Evolutionary conservation across 2,797 vertebrate genomes (phyloP), one percentile per base, ranked within the genome.

Genomic region (Pteropus rufus): DNA sequence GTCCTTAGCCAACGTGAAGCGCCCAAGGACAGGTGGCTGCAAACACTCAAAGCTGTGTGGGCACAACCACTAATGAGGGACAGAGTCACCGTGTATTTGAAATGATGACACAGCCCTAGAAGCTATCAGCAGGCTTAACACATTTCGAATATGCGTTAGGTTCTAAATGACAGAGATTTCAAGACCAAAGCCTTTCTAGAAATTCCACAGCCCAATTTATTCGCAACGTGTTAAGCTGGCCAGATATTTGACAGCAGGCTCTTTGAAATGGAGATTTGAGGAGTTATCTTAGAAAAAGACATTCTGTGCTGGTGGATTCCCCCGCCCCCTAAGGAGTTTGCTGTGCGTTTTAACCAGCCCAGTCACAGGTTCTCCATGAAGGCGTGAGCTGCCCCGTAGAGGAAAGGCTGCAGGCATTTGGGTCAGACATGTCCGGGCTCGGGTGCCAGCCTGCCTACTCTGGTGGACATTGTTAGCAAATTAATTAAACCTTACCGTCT

Each of bases 241-340:
- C 39, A 44, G 49, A 4, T 62, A 12, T 67, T 46, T 69, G 31
- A 89, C 73, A 36, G 85, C 24, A 11, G 62, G 70, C 49, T 44
- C 10, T 90, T 92, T 92, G 84, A 81, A 83, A 79, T 62, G 75
- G 73, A 80, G 69, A 75, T 91, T 76, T 62, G 36, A 52, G 64
- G 44, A 72, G 23, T 21, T 18, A 12, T 73, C 49, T 77, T 39
- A 70, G 83, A 23, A 34, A 60, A 67, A 44, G 26, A 24, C 54
- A 4, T 49, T 12, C n/a, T 2, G 3, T 39, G 21, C 58, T 41
- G 1, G 0, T 12, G 14, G 60, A 1, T 39, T 69, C 31, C 12
- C 36, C 0, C 3, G 21, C 44, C 10, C 60, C 34, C 29, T 3
- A 24, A 58, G 73, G 41, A 64, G 56, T 84, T 49, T 2, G 34